These are phyloP conservation scores for Pteropus alecto DNA, from an alignment of 2,113 vertebrate species.

Conservation along the genomic window DNA sequence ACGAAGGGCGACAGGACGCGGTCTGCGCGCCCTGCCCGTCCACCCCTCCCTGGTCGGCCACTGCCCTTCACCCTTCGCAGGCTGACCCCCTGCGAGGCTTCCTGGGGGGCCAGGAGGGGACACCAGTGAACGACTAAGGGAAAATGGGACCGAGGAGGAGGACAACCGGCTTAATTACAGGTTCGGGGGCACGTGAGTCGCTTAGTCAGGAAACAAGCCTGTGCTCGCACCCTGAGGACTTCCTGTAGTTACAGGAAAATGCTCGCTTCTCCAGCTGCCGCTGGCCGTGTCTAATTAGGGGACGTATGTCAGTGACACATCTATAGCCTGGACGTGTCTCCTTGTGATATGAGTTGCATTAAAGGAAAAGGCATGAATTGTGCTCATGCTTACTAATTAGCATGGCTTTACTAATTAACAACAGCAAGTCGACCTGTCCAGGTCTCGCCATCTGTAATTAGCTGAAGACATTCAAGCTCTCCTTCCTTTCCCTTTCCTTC, in stretches of 20 bases:
- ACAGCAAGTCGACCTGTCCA: conserved; percentile 82
- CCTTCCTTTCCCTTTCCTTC: not conserved
- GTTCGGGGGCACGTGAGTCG: too few species aligned
- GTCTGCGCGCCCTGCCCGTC: rapidly evolving
- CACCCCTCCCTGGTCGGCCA: not conserved
- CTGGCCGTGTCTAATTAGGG: conserved; percentile 79
- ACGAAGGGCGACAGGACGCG: rapidly evolving
- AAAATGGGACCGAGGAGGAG: conserved; percentile 33
- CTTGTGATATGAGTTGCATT: conserved; percentile 81
- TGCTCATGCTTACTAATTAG: conserved; percentile 83
- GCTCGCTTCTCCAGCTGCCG: conserved; percentile 74
- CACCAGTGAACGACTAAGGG: not conserved
- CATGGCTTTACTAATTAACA: conserved; percentile 84
- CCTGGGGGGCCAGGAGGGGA: not conserved
- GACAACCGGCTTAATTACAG: conserved; percentile 62
- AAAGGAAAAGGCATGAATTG: conserved; percentile 79
- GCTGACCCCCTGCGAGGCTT: not conserved
- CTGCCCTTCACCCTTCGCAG: not conserved
- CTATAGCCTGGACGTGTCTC: conserved; percentile 65
- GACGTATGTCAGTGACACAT: conserved; percentile 78
- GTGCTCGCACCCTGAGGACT: not conserved
- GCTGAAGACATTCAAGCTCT: conserved; percentile 71
- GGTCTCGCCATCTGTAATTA: conserved; percentile 84
- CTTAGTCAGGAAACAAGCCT: too few species aligned
- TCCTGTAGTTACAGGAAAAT: conserved; percentile 76